A percentile compares a stretch with the other conserved stretches of the same genome.
Evolutionary conservation across 2,113 vertebrate species (phyloP).

Genomic region (Corvus hawaiiensis): DNA sequence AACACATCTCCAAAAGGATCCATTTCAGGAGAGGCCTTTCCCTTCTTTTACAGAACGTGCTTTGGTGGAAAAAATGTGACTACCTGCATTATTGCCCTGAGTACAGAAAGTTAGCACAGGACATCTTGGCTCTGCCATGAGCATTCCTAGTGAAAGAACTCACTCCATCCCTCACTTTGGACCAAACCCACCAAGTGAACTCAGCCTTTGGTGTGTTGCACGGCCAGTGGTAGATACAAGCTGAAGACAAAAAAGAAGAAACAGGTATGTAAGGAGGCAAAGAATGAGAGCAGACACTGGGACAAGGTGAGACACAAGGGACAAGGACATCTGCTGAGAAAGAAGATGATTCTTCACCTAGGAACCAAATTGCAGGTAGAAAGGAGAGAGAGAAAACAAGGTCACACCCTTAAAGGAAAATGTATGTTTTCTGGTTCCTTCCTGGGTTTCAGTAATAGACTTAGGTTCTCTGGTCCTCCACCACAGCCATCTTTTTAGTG

Average conservation of each 20-base stretch:
- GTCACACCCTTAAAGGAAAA: neutral
- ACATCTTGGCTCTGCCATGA: neutral
- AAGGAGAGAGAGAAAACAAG: neutral
- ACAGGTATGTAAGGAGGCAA: neutral
- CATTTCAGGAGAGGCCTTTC: neutral
- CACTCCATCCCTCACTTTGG: neutral
- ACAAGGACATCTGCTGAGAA: neutral
- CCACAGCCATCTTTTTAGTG: conserved; percentile 19
- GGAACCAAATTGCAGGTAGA: neutral
- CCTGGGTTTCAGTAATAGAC: neutral
- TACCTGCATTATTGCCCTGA: neutral
- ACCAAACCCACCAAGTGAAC: neutral
- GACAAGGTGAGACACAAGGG: neutral
- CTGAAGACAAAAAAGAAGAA: neutral
- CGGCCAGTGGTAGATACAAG: neutral
- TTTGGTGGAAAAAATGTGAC: neutral
- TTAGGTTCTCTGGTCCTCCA: neutral
- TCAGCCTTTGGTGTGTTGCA: neutral
- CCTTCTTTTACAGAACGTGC: neutral
- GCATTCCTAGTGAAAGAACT: neutral
- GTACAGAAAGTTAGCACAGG: neutral
- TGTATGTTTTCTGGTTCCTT: neutral
- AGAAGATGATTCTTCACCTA: neutral
- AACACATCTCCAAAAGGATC: neutral
- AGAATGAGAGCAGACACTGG: neutral